Evolutionary conservation across 2,888 invertebrate species (phyloP).

Genomic region (Abrostola triplasia): DNA sequence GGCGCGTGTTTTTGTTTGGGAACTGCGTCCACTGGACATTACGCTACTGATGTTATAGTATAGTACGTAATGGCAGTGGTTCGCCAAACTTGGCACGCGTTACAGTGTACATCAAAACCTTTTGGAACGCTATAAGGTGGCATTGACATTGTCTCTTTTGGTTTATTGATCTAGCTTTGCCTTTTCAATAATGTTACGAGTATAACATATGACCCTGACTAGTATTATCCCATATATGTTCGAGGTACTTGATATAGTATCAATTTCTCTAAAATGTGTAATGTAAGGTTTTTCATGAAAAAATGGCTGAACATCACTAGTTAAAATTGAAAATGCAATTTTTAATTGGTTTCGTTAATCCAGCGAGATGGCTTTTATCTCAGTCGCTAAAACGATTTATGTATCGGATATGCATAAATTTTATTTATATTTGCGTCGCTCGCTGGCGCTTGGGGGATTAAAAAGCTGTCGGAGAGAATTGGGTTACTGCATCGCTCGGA

Average conservation of each 20-base stretch:
- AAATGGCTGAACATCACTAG: not conserved
- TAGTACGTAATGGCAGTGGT: not conserved
- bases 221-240: too few species aligned
- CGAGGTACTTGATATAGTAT: too few species aligned
- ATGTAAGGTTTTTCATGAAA: not conserved
- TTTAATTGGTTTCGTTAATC: slow-evolving; percentile 35
- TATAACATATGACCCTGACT: too few species aligned
- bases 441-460: slow-evolving; percentile 26
- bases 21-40: slow-evolving; percentile 9
- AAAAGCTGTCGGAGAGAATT: slow-evolving; percentile 31
- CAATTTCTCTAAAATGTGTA: too few species aligned
- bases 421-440: slow-evolving; percentile 31
- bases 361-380: slow-evolving; percentile 31
- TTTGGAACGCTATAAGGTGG: not conserved
- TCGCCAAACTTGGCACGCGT: slow-evolving; percentile 3
- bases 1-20: slow-evolving; percentile 27
- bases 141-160: slow-evolving; percentile 2
- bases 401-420: slow-evolving; percentile 45
- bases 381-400: slow-evolving; percentile 37
- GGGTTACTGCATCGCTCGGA: slow-evolving; percentile 28
- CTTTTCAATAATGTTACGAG: not conserved
- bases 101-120: not conserved
- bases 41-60: not conserved
- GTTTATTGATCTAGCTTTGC: not conserved
- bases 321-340: slow-evolving; percentile 26